Conservation (phyloP, 2,113 vertebrate species). For the Okapia johnstoni region DNA sequence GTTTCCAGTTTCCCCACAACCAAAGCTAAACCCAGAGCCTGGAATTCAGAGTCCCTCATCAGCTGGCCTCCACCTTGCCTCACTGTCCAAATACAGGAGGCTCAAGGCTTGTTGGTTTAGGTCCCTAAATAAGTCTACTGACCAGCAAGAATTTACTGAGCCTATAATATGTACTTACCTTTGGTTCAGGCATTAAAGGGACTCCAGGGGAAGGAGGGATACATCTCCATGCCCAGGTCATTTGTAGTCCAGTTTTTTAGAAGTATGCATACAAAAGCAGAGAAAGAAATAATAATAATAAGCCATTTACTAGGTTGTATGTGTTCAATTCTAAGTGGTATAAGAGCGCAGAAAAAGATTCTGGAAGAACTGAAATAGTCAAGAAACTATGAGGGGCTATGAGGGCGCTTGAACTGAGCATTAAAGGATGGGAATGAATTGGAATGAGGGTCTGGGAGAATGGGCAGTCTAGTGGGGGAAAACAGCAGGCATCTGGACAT, state of each 20-base stretch:
- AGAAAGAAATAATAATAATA: background rate
- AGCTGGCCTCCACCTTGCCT: background rate
- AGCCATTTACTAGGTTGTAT: background rate
- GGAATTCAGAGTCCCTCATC: conserved; percentile 18
- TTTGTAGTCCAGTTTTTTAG: background rate
- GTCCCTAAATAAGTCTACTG: background rate
- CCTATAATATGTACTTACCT: background rate
- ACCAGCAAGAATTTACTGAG: background rate
- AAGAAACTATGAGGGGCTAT: background rate
- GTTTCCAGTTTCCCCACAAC: conserved; percentile 27
- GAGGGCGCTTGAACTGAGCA: background rate
- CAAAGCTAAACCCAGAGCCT: background rate
- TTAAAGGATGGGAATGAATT: background rate
- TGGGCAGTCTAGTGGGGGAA: background rate
- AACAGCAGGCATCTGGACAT: background rate
- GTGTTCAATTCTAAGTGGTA: background rate
- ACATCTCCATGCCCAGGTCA: background rate
- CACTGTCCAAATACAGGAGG: background rate
- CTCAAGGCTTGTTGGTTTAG: background rate
- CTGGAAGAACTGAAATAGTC: background rate
- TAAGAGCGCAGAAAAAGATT: background rate
- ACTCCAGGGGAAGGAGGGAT: background rate
- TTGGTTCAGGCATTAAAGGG: background rate
- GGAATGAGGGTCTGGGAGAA: background rate
- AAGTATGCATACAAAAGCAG: background rate